Conservation (phyloP, 2,113 vertebrate species). For the Pogonocichla stellata region DNA sequence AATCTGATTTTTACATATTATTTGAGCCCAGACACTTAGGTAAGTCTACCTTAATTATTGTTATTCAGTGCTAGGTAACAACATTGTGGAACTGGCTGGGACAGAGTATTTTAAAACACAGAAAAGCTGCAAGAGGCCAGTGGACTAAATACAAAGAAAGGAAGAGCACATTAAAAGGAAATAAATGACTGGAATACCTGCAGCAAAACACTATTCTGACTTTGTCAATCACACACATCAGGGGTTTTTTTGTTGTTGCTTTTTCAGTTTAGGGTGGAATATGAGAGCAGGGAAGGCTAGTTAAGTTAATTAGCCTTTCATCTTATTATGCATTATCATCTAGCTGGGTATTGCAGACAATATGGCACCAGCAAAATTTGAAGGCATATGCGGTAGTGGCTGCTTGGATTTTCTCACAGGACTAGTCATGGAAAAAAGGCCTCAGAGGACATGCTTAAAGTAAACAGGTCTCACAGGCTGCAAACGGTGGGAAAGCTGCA, state of each 20-base stretch:
- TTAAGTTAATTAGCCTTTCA: not conserved
- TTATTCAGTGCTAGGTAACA: not conserved
- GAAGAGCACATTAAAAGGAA: not conserved
- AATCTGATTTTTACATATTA: fast-evolving
- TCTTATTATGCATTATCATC: not conserved
- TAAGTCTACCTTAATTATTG: not conserved
- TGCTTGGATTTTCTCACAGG: not conserved
- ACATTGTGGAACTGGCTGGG: not conserved
- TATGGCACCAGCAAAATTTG: not conserved
- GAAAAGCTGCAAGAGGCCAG: not conserved
- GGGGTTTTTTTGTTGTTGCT: fast-evolving
- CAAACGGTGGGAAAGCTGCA: not conserved
- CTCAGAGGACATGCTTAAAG: not conserved
- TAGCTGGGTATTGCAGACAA: not conserved
- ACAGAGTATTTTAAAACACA: not conserved
- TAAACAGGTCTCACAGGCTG: not conserved
- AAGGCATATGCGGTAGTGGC: not conserved
- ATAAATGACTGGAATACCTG: not conserved
- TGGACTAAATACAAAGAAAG: not conserved
- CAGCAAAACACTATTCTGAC: not conserved
- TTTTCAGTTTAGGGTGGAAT: not conserved
- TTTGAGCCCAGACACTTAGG: not conserved
- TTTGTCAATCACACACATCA: not conserved
- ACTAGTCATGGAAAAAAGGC: not conserved
- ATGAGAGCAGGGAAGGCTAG: not conserved